A percentile compares a stretch with the other conserved stretches of the same genome.
Conservation (phyloP, 2,797 vertebrate species). For the Tachyglossus aculeatus region DNA sequence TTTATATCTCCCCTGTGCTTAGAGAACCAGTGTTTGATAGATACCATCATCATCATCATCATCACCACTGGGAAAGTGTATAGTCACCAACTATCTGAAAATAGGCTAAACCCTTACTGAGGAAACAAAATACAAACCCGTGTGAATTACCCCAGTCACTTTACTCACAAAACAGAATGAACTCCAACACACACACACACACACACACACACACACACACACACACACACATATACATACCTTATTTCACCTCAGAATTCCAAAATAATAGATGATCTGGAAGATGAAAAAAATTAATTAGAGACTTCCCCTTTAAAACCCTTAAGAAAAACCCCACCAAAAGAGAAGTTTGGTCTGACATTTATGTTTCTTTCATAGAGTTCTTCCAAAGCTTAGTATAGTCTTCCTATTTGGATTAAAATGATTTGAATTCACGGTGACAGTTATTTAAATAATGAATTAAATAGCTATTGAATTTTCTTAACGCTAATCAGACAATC, state of each 20-base stretch:
- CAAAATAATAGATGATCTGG: not conserved
- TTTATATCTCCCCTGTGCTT: not conserved
- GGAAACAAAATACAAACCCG: not conserved
- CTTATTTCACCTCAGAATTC: not conserved
- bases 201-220: too few species aligned
- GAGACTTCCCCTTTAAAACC: constrained; percentile 54
- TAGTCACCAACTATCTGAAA: constrained; percentile 8
- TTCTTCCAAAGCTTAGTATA: constrained; percentile 31
- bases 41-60: too few species aligned
- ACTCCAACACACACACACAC: not conserved
- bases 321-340: constrained; percentile 61
- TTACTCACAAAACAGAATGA: too few species aligned
- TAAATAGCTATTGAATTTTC: constrained; percentile 56
- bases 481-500: constrained; percentile 50
- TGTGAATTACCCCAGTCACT: too few species aligned
- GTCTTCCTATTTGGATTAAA: constrained; percentile 51
- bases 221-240: not conserved
- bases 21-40: constrained; percentile 18
- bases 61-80: constrained; percentile 19
- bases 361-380: constrained; percentile 52
- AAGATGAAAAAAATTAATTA: constrained; percentile 48
- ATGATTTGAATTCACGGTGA: constrained; percentile 53
- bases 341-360: constrained; percentile 55
- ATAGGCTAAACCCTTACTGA: constrained; percentile 1
- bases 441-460: constrained; percentile 67